Evolutionary conservation across 2,797 vertebrate genomes (phyloP).

Genomic region (Brachyrhaphis roseni): DNA sequence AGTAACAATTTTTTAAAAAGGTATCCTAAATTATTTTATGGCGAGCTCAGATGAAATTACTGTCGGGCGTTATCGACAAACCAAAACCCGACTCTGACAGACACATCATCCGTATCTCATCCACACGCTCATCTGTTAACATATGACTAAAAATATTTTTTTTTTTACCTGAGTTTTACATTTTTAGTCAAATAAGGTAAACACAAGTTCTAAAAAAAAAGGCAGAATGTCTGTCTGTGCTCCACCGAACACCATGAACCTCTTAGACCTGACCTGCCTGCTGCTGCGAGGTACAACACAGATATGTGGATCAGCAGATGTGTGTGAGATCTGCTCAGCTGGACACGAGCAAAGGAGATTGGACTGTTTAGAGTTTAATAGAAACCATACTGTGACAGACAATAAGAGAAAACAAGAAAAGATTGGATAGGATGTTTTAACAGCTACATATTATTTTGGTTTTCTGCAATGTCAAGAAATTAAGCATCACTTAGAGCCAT

Average conservation of each 20-base stretch:
- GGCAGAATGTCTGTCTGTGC: background rate
- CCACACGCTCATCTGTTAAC: background rate
- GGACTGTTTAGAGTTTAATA: constrained; percentile 36
- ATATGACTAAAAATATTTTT: background rate
- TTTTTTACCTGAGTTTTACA: background rate
- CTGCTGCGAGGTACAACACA: constrained; percentile 37
- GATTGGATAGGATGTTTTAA: background rate
- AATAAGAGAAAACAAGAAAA: background rate
- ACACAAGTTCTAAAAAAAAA: background rate
- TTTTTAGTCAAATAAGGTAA: background rate
- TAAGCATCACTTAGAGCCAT: background rate
- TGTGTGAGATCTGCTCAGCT: constrained; percentile 38
- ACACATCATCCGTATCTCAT: background rate
- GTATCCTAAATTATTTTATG: background rate
- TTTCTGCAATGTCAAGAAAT: background rate
- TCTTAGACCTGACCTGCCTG: constrained; percentile 28
- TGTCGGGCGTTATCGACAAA: background rate
- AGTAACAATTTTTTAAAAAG: constrained; percentile 1
- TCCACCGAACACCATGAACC: constrained; percentile 17
- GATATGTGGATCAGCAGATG: constrained; percentile 30
- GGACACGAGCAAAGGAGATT: constrained; percentile 49
- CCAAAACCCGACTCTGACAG: background rate
- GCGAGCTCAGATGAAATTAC: background rate
- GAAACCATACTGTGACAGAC: constrained; percentile 20
- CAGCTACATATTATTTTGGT: background rate